These are phyloP conservation scores for Aphelinus atriplicis DNA, from an alignment of 1,140 invertebrate genomes.

Conservation along the genomic window DNA sequence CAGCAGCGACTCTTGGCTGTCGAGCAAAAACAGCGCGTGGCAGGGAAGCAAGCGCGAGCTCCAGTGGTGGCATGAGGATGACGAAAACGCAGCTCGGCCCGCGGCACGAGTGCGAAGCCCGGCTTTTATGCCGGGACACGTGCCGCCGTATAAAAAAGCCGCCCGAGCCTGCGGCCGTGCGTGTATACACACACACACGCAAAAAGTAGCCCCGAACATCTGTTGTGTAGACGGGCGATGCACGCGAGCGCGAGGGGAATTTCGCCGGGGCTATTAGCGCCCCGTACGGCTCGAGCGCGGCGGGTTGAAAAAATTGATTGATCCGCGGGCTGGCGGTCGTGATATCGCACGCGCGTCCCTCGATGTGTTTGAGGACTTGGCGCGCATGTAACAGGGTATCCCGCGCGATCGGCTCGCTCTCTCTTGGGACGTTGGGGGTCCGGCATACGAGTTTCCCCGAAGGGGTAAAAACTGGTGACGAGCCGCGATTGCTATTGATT, in stretches of 20 bases:
- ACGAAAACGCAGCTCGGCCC: background rate
- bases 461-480: too few relatives aligned
- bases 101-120: background rate
- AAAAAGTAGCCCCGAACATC: constrained; percentile 24
- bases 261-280: background rate
- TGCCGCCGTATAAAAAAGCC: constrained; percentile 17
- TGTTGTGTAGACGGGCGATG: background rate
- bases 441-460: too few relatives aligned
- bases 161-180: background rate
- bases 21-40: background rate
- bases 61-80: background rate
- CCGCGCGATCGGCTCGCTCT: too few relatives aligned
- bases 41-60: background rate
- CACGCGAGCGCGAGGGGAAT: background rate
- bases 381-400: too few relatives aligned
- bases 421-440: too few relatives aligned
- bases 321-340: too few relatives aligned
- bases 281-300: too few relatives aligned
- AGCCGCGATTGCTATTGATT: too few relatives aligned
- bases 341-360: too few relatives aligned
- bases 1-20: too few relatives aligned
- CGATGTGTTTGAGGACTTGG: too few relatives aligned
- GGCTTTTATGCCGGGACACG: constrained; percentile 1
- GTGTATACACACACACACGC: too few relatives aligned
- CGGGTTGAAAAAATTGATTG: background rate